Conservation (phyloP, 2,797 vertebrate genomes). For the Anniella stebbinsi region DNA sequence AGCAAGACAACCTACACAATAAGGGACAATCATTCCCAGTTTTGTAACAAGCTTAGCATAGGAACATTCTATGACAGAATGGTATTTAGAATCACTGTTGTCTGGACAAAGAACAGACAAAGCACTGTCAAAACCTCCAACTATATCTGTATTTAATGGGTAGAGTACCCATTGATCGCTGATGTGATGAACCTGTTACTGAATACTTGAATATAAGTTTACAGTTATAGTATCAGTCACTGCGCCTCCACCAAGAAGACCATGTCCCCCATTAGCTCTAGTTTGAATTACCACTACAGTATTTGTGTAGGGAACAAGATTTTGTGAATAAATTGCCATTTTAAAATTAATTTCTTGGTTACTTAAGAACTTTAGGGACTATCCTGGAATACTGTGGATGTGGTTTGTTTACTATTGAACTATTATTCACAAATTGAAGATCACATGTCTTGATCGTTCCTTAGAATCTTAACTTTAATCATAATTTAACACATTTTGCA, state of each 20-base stretch:
- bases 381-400: neutral
- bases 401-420: neutral
- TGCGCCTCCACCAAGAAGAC: neutral
- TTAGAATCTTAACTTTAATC: neutral
- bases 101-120: slow-evolving; percentile 14
- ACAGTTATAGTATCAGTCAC: neutral
- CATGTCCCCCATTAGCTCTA: neutral
- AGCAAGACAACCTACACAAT: neutral
- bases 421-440: neutral
- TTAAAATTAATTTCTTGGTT: neutral
- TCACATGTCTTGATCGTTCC: neutral
- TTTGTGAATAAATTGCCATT: neutral
- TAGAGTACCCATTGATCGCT: neutral
- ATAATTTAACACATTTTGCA: neutral
- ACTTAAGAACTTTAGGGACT: neutral
- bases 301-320: neutral
- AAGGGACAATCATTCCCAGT: neutral
- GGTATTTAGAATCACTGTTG: neutral
- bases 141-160: neutral
- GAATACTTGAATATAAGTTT: slow-evolving; percentile 9
- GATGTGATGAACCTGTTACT: neutral
- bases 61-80: neutral
- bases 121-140: neutral
- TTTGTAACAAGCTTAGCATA: neutral
- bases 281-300: neutral